A percentile compares a stretch with the other conserved stretches of the same genome.
These are phyloP conservation scores for Propithecus perrieri DNA, from an alignment of 2,797 vertebrate genomes.

Conservation along the genomic window DNA sequence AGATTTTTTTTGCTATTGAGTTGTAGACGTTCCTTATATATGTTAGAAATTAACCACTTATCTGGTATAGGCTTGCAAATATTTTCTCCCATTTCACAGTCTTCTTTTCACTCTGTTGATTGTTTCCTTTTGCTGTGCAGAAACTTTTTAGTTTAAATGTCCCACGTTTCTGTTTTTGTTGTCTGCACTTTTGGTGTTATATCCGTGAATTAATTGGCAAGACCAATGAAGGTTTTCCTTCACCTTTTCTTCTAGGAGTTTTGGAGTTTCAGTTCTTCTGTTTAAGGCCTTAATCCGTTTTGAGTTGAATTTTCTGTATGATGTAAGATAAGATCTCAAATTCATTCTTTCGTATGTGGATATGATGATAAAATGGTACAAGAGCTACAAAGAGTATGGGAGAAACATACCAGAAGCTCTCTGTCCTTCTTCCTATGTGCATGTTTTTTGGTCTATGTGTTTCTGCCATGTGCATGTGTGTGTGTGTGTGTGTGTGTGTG, in stretches of 20 bases:
- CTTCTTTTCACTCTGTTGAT: not conserved
- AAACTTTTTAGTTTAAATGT: not conserved
- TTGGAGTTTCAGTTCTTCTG: not conserved
- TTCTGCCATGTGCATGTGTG: not conserved
- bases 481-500: not conserved
- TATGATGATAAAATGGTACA: not conserved
- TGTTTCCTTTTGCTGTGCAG: not conserved
- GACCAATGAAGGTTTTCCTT: not conserved
- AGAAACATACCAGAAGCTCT: rapidly evolving
- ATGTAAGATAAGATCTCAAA: not conserved
- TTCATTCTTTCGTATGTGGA: not conserved
- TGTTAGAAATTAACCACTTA: not conserved
- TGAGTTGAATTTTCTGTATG: not conserved
- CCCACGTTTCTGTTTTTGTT: not conserved
- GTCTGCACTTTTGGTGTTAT: not conserved
- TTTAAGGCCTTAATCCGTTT: not conserved
- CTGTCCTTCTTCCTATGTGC: not conserved
- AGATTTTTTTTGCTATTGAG: not conserved
- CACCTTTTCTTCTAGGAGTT: not conserved
- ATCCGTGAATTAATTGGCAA: not conserved
- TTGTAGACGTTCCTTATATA: not conserved
- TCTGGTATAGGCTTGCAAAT: not conserved
- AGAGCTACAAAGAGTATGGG: no score
- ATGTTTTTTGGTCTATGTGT: not conserved
- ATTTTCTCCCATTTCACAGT: no score